These are phyloP conservation scores for Morpho helenor DNA, from an alignment of 2,888 invertebrate species.

Conservation along the genomic window DNA sequence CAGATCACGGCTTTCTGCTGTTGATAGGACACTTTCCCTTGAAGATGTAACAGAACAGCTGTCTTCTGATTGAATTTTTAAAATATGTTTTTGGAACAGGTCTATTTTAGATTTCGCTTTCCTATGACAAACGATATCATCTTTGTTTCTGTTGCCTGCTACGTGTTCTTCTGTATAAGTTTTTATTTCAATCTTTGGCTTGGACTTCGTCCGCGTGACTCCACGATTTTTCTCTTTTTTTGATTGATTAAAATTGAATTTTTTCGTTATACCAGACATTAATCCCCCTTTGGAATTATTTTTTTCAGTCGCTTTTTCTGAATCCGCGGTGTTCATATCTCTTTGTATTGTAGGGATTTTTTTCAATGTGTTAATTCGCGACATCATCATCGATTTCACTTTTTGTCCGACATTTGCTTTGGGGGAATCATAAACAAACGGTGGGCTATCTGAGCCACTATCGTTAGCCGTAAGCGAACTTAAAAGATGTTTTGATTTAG, in stretches of 20 bases:
- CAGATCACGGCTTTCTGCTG: slow-evolving; percentile 30
- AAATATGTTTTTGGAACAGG: slow-evolving; percentile 71
- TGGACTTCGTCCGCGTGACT: slow-evolving; percentile 28
- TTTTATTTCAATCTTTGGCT: slow-evolving; percentile 65
- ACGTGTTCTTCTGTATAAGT: slow-evolving; percentile 62
- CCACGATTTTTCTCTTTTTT: slow-evolving; percentile 50
- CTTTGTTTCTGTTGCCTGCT: slow-evolving; percentile 52
- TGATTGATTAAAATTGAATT: slow-evolving; percentile 59
- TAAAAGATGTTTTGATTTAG: slow-evolving; percentile 16
- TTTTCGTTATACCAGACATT: slow-evolving; percentile 59
- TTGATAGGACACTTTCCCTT: slow-evolving; percentile 26
- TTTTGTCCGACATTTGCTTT: slow-evolving; percentile 17
- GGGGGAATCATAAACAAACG: slow-evolving; percentile 17
- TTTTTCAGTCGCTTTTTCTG: slow-evolving; percentile 21
- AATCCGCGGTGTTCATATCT: slow-evolving; percentile 13
- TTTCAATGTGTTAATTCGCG: slow-evolving; percentile 26
- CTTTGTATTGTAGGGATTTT: slow-evolving; percentile 20
- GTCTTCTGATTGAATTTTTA: slow-evolving; percentile 60
- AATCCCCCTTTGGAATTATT: slow-evolving; percentile 45
- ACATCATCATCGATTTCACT: slow-evolving; percentile 22
- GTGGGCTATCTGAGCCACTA: slow-evolving; percentile 8
- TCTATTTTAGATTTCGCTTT: slow-evolving; percentile 72
- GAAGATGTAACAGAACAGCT: slow-evolving; percentile 59
- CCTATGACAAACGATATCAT: slow-evolving; percentile 61
- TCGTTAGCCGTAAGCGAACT: slow-evolving; percentile 10